Evolutionary conservation across 2,797 vertebrate species (phyloP).

Genomic region (Astyanax mexicanus): DNA sequence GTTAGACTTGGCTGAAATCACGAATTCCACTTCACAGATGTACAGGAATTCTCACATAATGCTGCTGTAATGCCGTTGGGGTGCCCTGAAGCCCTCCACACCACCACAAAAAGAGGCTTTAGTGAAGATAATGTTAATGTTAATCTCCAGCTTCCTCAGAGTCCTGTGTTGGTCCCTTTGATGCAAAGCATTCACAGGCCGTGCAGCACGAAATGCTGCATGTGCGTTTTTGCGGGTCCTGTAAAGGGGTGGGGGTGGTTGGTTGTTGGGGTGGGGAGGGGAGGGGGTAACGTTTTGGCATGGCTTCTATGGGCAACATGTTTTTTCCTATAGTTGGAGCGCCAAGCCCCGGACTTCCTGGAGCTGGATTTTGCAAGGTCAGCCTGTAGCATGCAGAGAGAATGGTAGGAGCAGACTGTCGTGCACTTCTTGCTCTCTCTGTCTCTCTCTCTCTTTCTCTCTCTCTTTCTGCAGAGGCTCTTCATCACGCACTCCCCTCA

Average conservation of each 20-base stretch:
- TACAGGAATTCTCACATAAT: too few species aligned
- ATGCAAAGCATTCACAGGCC: constrained; percentile 33
- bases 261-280: too few species aligned
- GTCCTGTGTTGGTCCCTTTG: constrained; percentile 22
- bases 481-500: constrained; percentile 51
- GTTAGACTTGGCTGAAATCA: too few species aligned
- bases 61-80: background rate
- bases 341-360: constrained; percentile 49
- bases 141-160: constrained; percentile 11
- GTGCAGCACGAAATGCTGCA: constrained; percentile 35
- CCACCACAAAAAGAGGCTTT: constrained; percentile 9
- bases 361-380: constrained; percentile 62
- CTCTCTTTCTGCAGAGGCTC: constrained; percentile 41
- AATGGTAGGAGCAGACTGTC: constrained; percentile 38
- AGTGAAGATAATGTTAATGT: constrained; percentile 13
- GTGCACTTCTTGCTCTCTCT: constrained; percentile 25
- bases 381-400: constrained; percentile 48
- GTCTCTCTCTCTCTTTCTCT: constrained; percentile 8
- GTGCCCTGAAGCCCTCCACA: constrained; percentile 13
- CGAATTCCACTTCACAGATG: too few species aligned
- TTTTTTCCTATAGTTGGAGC: constrained; percentile 43
- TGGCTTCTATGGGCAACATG: constrained; percentile 55
- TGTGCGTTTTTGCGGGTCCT: background rate
- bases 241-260: background rate
- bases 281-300: constrained; percentile 50